Evolutionary conservation across 1,140 invertebrate species (phyloP), one percentile per base, ranked within the genome.

Genomic region (Aphelinus certus): DNA sequence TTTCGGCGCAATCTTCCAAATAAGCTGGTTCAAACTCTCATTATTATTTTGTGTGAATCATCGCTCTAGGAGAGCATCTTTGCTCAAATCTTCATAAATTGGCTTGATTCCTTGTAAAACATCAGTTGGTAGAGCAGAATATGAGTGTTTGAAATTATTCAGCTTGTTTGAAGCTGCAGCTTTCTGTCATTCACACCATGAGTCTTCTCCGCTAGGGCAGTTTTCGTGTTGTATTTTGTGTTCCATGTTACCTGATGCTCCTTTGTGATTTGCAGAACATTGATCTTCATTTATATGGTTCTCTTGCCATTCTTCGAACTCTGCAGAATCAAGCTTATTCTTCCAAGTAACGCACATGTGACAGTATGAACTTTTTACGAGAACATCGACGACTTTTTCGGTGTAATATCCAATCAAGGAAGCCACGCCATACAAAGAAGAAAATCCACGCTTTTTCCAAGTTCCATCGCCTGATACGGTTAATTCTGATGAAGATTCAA

Each of bases 141-240:
- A 47, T 42, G 6, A 61, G 5, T 57, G 76, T 63, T 68, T 72
- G 46, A 71, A 77, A 56, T n/a, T 10, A 3, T 58, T 3, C 6
- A 78, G 56, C 55, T 60, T 63, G 63, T 56, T 47, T 42, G 5
- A 6, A 45, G 69, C 69, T 75, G 67, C 60, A 68, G 76, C 78
- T 69, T 75, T 62, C 63, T 76, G 78, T 70, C 75, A 81, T 60
- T 70, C 74, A 61, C 80, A 83, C 81, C 82, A 83, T 45, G 63
- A 74, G 53, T 80, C 77, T 63, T 63, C 74, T 56, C 77, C 80
- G 64, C 42, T 53, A 1, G 65, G 55, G 43, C 65, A 68, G 1
- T 68, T 68, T 43, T 45, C 6, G 26, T 67, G 65, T 42, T 64
- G 26, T 26, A 45, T n/a, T n/a, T n/a, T n/a, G n/a, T n/a, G n/a